A percentile compares a stretch with the other conserved stretches of the same genome.
Conservation (phyloP, 2,888 invertebrate genomes). For the Galerucella nymphaeae region DNA sequence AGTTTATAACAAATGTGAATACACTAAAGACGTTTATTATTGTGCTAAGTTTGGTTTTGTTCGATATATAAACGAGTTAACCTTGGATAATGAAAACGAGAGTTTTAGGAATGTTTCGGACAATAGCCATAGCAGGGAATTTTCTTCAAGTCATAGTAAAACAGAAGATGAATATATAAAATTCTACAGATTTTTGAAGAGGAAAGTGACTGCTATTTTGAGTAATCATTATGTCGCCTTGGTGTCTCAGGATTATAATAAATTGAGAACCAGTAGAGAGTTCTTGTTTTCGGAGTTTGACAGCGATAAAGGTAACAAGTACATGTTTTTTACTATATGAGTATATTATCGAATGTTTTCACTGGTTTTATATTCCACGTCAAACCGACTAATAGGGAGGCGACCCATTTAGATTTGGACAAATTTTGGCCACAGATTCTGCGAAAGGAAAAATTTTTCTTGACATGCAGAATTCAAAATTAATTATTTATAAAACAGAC, state of each 20-base stretch:
- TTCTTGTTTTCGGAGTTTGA: neutral
- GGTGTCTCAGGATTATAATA: slow-evolving; percentile 54
- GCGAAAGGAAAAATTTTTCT: no score
- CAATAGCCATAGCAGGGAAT: neutral
- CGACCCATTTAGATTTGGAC: no score
- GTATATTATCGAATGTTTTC: no score
- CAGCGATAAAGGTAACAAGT: slow-evolving; percentile 11
- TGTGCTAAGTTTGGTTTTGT: slow-evolving; percentile 57
- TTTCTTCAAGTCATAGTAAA: neutral
- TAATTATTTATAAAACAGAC: no score
- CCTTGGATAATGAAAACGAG: slow-evolving; percentile 25
- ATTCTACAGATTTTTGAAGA: slow-evolving; percentile 56
- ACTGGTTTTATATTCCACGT: no score
- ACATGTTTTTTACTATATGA: neutral
- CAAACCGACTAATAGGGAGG: no score
- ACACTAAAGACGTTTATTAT: slow-evolving; percentile 49
- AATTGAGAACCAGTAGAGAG: slow-evolving; percentile 32
- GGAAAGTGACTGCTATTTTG: slow-evolving; percentile 53
- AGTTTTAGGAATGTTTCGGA: neutral
- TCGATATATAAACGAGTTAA: slow-evolving; percentile 52
- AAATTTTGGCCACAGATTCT: no score
- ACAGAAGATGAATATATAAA: slow-evolving; percentile 47
- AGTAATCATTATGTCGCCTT: slow-evolving; percentile 55
- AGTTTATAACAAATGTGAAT: slow-evolving; percentile 50
- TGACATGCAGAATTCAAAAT: no score